Base-by-base conservation (phyloP, 2,113 vertebrate genomes). In the Plecturocebus donacophilus region DNA sequence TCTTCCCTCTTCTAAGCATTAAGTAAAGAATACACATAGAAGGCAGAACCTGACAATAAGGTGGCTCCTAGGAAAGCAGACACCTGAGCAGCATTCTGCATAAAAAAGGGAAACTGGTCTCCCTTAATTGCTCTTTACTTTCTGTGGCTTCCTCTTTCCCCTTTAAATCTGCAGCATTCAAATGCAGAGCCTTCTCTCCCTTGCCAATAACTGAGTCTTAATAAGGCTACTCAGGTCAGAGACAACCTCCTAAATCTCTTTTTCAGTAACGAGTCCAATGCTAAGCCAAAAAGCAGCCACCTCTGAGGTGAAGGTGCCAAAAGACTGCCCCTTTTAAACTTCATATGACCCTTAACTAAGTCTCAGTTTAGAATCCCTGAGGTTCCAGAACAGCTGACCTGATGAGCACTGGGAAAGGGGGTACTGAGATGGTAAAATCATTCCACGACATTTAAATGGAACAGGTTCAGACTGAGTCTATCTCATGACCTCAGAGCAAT, bases 191-290 rank as follows among this genome's bases (percentile, higher is more conserved):
- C 90, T 90, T 87, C 64, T 61, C 76, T 66, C 45, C 10, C 19
- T 80, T 92, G 83, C 70, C 77, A 49, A 86, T 54, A 89, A 77
- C 11, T 32, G 19, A 88, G 47, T 83, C 75, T 87, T 79, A 84
- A 58, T 49, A 87, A 90, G 71, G 38, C 27, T 91, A 45, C 21
- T 66, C 40, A 88, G n/a, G 54, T 49, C 25, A 95, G 10, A 93
- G 83, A 49, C 27, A 38, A 8, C 64, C 25, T 95, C 52, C n/a
- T 70, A 75, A 96, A 83, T 5, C 93, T 30, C 35, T 49, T 94
- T 91, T 89, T 90, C 49, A 80, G n/a, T 81, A 92, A 92, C 45
- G 20, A 81, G 27, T 68, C 49, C 87, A 88, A 96, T 91, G 19
- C 10, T 84, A 91, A 95, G 47, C 13, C 45, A 87, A 38, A 87